phyloP scores from a whole-genome alignment of 2,888 invertebrate species.

The Heliconius sara region DNA sequence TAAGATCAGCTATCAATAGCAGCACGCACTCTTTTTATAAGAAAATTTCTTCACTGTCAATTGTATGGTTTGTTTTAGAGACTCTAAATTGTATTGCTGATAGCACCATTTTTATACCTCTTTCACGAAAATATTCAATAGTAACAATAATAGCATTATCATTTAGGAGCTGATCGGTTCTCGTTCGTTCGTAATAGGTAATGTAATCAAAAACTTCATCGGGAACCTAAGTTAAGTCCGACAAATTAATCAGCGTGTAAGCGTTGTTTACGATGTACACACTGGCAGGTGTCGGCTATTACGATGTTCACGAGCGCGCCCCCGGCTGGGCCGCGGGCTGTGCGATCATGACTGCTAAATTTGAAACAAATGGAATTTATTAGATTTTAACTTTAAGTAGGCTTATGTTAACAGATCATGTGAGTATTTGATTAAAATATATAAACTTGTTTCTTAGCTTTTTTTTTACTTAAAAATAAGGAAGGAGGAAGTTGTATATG shows the following conservation, averaged over 20 bases:
- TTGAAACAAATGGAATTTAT: constrained; percentile 1
- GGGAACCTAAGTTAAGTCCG: constrained; percentile 12
- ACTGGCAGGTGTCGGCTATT: constrained; percentile 24
- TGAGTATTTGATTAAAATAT: background rate
- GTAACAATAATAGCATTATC: too few relatives aligned
- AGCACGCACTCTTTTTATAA: too few relatives aligned
- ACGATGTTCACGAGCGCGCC: constrained; percentile 20
- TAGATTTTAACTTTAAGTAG: background rate
- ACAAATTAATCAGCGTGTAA: constrained; percentile 27
- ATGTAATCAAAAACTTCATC: constrained; percentile 18
- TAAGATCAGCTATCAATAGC: too few relatives aligned
- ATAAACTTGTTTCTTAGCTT: background rate
- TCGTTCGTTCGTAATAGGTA: background rate
- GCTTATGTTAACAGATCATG: background rate
- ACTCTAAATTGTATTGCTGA: too few relatives aligned
- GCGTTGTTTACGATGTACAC: constrained; percentile 21
- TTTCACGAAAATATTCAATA: too few relatives aligned
- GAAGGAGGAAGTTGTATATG: too few relatives aligned
- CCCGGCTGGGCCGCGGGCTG: constrained; percentile 18
- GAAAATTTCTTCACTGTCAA: too few relatives aligned
- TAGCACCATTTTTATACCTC: too few relatives aligned
- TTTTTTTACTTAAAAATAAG: too few relatives aligned
- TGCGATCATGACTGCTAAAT: constrained; percentile 14
- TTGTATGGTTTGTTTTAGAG: too few relatives aligned
- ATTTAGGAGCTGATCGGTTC: background rate